Conservation (phyloP, 2,888 invertebrate genomes). For the Apomyelois bistriatella region DNA sequence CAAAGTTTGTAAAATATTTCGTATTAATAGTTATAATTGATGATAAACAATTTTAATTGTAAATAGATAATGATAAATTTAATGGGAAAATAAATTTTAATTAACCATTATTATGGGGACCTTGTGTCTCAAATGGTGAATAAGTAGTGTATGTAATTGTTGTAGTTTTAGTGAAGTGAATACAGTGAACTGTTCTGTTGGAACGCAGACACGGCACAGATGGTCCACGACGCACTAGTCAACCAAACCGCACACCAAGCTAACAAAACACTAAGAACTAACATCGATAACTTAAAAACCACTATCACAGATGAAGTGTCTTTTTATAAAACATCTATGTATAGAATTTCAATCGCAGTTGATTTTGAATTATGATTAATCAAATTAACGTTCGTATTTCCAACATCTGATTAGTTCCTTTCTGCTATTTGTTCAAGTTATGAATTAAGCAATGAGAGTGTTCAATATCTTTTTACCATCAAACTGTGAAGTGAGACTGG, state of each 20-base stretch:
- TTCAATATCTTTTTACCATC: too few relatives aligned
- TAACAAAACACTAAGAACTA: constrained; percentile 16
- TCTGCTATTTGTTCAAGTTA: not conserved
- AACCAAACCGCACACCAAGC: constrained; percentile 31
- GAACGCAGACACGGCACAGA: constrained; percentile 43
- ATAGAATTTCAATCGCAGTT: constrained; percentile 3
- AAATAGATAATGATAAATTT: constrained; percentile 72
- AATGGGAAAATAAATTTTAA: constrained; percentile 59
- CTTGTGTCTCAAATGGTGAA: constrained; percentile 75
- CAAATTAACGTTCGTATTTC: too few relatives aligned
- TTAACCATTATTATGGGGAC: constrained; percentile 67
- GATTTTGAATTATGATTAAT: not conserved
- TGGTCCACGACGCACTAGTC: constrained; percentile 71
- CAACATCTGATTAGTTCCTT: too few relatives aligned
- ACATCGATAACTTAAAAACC: not conserved
- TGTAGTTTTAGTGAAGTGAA: constrained; percentile 74
- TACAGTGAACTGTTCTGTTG: constrained; percentile 50
- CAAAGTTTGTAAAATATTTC: constrained; percentile 80
- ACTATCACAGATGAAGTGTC: not conserved
- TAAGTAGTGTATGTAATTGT: constrained; percentile 77
- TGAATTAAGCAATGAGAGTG: too few relatives aligned
- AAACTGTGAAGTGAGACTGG: too few relatives aligned
- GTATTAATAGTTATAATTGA: constrained; percentile 74
- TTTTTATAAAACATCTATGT: not conserved
- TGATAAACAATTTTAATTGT: constrained; percentile 75